These are phyloP conservation scores for Otis tarda DNA, from an alignment of 2,113 vertebrate species.

Conservation along the genomic window DNA sequence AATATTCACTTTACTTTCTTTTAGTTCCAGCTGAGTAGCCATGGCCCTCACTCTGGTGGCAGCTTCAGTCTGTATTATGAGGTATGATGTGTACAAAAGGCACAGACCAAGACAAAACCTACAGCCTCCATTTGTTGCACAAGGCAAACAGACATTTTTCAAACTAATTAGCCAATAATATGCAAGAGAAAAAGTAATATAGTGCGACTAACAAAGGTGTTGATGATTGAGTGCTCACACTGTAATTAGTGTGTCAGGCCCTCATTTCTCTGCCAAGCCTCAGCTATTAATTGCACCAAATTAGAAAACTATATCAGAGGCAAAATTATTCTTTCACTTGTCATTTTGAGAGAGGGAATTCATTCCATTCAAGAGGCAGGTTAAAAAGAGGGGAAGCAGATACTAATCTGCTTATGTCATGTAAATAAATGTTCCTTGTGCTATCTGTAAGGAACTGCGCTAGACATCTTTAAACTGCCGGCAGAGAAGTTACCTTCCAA, in stretches of 20 bases:
- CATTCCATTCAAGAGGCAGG: conserved; percentile 88
- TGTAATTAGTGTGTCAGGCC: conserved; percentile 99
- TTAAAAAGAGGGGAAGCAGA: conserved; percentile 86
- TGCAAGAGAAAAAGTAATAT: conserved; percentile 92
- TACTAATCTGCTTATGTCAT: conserved; percentile 87
- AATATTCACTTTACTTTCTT: conserved; percentile 91
- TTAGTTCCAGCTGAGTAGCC: conserved; percentile 90
- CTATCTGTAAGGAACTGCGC: conserved; percentile 73
- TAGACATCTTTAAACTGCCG: conserved; percentile 66
- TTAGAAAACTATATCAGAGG: conserved; percentile 99
- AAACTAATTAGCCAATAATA: conserved; percentile 99
- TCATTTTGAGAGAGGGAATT: conserved; percentile 95
- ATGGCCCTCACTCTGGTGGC: conserved; percentile 82
- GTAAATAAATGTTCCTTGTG: conserved; percentile 88
- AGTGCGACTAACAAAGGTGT: conserved; percentile 98
- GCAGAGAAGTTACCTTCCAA: conserved; percentile 92
- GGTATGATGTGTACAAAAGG: conserved; percentile 88
- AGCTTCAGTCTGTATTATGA: conserved; percentile 82
- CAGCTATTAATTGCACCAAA: conserved; percentile 99
- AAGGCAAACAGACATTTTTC: conserved; percentile 98
- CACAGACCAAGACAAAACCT: conserved; percentile 86
- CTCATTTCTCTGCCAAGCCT: conserved; percentile 93
- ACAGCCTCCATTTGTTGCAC: conserved; percentile 88
- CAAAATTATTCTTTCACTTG: conserved; percentile 98
- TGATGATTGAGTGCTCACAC: conserved; percentile 99